A percentile compares a stretch with the other conserved stretches of the same genome.
Conservation (phyloP, 2,888 invertebrate genomes). For the Rugalucina vietnamica region DNA sequence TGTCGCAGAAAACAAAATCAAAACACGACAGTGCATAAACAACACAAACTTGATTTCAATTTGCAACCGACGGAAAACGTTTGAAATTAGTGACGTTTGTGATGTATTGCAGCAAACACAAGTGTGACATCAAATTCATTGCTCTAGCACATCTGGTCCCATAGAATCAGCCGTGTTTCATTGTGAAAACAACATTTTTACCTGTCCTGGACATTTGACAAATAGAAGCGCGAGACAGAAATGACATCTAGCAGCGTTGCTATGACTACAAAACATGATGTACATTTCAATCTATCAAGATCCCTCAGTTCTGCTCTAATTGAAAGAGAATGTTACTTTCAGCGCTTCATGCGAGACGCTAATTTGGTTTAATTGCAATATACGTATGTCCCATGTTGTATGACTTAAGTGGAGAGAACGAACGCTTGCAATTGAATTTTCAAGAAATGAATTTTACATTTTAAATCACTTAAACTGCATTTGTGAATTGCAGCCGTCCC, state of each 20-base stretch:
- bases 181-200: slow-evolving; percentile 21
- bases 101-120: slow-evolving; percentile 8
- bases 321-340: slow-evolving; percentile 30
- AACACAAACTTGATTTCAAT: too few species aligned
- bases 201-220: slow-evolving; percentile 50
- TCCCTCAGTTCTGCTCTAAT: slow-evolving; percentile 48
- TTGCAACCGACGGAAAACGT: background rate
- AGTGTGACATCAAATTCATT: slow-evolving; percentile 7
- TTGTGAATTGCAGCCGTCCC: background rate
- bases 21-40: too few species aligned
- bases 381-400: background rate
- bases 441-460: too few species aligned
- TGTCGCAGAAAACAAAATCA: too few species aligned
- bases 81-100: background rate
- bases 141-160: slow-evolving; percentile 4
- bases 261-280: slow-evolving; percentile 49
- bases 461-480: background rate
- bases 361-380: background rate
- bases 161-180: background rate
- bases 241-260: slow-evolving; percentile 61
- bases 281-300: slow-evolving; percentile 62
- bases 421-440: background rate
- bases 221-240: slow-evolving; percentile 47
- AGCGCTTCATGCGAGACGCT: background rate
- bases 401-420: background rate